Conservation (phyloP, 1,140 invertebrate species). For the Diorhabda sublineata region DNA sequence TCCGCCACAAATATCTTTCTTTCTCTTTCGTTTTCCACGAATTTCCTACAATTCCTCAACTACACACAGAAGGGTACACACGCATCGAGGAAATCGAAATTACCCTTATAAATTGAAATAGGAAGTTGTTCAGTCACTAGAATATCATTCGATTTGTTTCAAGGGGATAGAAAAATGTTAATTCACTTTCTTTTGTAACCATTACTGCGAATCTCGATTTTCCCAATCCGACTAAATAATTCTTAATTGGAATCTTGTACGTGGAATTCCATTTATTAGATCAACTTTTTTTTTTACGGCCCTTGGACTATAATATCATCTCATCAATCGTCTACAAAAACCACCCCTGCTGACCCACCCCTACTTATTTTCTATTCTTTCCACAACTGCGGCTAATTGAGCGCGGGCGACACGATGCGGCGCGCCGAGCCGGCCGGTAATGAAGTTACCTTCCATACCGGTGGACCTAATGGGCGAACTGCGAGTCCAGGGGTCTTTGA, state of each 20-base stretch:
- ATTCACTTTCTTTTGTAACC: too few relatives aligned
- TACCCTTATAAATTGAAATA: slow-evolving; percentile 16
- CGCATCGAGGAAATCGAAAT: slow-evolving; percentile 13
- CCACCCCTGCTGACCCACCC: slow-evolving; percentile 1
- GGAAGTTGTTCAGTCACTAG: slow-evolving; percentile 7
- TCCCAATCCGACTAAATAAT: too few relatives aligned
- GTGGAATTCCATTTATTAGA: too few relatives aligned
- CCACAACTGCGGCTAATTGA: slow-evolving; percentile 23
- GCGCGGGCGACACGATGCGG: slow-evolving; percentile 21
- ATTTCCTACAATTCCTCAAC: background rate
- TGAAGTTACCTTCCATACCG: slow-evolving; percentile 23
- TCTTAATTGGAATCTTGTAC: too few relatives aligned
- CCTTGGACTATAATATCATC: background rate
- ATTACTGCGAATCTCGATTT: too few relatives aligned
- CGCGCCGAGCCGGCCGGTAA: slow-evolving; percentile 17
- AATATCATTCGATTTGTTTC: background rate
- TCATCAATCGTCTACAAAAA: slow-evolving; percentile 7
- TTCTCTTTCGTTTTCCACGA: slow-evolving; percentile 10
- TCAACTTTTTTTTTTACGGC: too few relatives aligned
- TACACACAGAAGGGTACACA: slow-evolving; percentile 6
- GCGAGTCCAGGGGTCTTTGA: slow-evolving; percentile 9
- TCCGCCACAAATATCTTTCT: slow-evolving; percentile 19
- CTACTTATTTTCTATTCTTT: slow-evolving; percentile 20
- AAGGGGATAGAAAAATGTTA: too few relatives aligned
- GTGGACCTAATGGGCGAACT: slow-evolving; percentile 19